Conservation (phyloP, 2,113 vertebrate species). For the Ctenodactylus gundi region DNA sequence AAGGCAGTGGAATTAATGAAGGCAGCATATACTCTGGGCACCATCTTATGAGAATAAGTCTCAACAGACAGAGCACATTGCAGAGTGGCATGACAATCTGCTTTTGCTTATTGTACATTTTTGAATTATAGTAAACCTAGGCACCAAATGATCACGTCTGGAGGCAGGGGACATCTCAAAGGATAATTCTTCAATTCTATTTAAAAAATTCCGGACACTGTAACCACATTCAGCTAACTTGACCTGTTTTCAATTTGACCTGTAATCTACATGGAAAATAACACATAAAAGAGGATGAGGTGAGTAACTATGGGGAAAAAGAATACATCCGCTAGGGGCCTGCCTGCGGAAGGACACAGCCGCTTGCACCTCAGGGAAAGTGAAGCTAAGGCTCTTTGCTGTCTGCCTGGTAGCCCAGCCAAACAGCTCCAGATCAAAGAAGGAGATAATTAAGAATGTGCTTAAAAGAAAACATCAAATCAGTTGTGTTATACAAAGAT, state of each 20-base stretch:
- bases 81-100: not conserved
- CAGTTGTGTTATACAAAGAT: not conserved
- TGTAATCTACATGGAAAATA: not conserved
- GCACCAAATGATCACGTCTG: constrained; percentile 1
- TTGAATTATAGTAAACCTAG: not conserved
- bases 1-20: constrained; percentile 3
- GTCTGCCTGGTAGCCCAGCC: not conserved
- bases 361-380: not conserved
- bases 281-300: not conserved
- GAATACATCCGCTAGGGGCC: not conserved
- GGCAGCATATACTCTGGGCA: not conserved
- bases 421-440: constrained; percentile 28
- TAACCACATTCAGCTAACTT: not conserved
- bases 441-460: constrained; percentile 29
- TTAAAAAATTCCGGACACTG: not conserved
- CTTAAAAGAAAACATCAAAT: constrained; percentile 47
- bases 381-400: not conserved
- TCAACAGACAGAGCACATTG: not conserved
- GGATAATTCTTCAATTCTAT: not conserved
- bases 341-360: not conserved
- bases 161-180: not conserved
- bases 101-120: not conserved
- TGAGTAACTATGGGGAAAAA: not conserved
- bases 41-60: not conserved
- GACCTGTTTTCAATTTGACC: not conserved